These are phyloP conservation scores for Corythoichthys intestinalis DNA, from an alignment of 2,113 vertebrate genomes.

Conservation along the genomic window DNA sequence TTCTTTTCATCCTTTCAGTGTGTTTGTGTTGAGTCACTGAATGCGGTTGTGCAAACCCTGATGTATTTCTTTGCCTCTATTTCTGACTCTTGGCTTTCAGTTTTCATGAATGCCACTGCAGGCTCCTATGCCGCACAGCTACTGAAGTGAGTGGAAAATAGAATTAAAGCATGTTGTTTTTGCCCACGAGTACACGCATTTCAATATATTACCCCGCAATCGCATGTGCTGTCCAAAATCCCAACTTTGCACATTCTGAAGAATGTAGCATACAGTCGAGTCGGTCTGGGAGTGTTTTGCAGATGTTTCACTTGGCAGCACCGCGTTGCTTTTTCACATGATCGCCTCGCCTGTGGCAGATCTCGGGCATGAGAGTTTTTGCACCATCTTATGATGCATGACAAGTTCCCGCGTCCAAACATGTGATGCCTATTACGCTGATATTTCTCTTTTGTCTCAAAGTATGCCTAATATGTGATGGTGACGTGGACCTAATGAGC, in stretches of 20 bases:
- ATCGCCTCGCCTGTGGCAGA: slow-evolving; percentile 6
- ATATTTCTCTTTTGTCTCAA: not conserved
- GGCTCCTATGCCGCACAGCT: not conserved
- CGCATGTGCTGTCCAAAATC: not conserved
- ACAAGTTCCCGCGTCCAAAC: slow-evolving; percentile 1
- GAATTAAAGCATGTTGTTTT: not conserved
- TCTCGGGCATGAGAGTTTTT: slow-evolving; percentile 19
- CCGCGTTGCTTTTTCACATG: slow-evolving; percentile 8
- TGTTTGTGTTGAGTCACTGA: not conserved
- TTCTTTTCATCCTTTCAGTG: not conserved
- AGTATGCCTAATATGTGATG: no score
- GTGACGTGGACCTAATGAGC: not conserved
- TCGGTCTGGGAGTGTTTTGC: not conserved
- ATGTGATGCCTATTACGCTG: not conserved
- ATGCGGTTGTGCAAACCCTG: not conserved
- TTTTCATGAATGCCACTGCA: not conserved
- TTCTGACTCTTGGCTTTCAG: slow-evolving; percentile 3
- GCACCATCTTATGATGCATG: slow-evolving; percentile 26
- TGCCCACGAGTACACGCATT: not conserved
- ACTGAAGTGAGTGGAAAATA: not conserved
- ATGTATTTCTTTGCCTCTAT: slow-evolving; percentile 3
- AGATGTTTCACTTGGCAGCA: slow-evolving; percentile 15
- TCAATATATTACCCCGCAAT: not conserved
- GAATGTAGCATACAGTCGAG: not conserved
- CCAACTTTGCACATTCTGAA: not conserved